phyloP scores from a whole-genome alignment of 2,797 vertebrate genomes.

The Gymnoscopelus braueri region DNA sequence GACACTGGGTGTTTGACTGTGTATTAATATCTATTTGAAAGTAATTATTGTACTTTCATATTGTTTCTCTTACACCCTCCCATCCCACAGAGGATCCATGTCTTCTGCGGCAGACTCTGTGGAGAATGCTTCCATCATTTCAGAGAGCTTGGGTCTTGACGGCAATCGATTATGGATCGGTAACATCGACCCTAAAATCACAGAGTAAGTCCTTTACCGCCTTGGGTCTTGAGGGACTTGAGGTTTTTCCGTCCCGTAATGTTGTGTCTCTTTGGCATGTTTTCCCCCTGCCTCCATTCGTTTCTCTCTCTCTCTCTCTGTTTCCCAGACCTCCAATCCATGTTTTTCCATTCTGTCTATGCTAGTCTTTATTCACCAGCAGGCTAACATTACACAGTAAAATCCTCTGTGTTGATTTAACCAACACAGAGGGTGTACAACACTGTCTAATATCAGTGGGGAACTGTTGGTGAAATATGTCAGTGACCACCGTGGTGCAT shows the following conservation, averaged over 20 bases:
- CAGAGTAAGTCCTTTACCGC: conserved; percentile 83
- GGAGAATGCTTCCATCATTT: conserved; percentile 95
- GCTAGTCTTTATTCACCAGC: background rate
- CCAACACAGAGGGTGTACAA: background rate
- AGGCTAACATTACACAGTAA: too few species aligned
- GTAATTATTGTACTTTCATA: too few species aligned
- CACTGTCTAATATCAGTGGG: background rate
- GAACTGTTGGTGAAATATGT: background rate
- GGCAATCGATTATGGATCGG: conserved; percentile 98
- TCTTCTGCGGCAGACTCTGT: conserved; percentile 89
- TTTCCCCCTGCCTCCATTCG: background rate
- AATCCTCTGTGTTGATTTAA: too few species aligned
- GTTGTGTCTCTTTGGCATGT: background rate
- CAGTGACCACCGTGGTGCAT: too few species aligned
- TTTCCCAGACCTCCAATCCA: too few species aligned
- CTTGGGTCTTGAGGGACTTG: too few species aligned
- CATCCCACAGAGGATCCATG: conserved; percentile 83
- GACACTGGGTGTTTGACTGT: too few species aligned
- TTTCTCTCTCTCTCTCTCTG: background rate
- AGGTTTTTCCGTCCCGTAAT: too few species aligned
- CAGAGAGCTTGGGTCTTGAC: conserved; percentile 91
- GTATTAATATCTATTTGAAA: too few species aligned
- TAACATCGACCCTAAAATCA: conserved; percentile 97
- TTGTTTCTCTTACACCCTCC: background rate
- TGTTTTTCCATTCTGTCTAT: too few species aligned